Evolutionary conservation across 2,888 invertebrate species (phyloP).

Genomic region (Philopedon plagiatum): DNA sequence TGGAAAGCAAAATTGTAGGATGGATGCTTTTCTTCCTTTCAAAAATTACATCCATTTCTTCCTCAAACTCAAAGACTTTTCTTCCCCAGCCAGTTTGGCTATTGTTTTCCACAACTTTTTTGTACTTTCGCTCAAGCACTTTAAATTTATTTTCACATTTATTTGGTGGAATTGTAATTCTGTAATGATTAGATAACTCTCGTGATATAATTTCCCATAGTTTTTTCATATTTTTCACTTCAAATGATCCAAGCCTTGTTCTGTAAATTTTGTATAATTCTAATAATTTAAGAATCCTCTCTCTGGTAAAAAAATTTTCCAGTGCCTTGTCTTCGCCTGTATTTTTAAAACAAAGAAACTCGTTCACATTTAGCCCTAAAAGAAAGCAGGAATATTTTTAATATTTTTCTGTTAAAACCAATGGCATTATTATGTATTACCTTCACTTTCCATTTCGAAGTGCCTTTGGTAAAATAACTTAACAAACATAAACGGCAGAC

Average conservation of each 20-base stretch:
- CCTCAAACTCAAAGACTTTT: neutral
- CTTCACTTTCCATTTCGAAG: too few relatives aligned
- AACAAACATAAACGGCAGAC: too few relatives aligned
- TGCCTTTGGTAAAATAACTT: too few relatives aligned
- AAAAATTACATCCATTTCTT: neutral
- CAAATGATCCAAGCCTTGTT: neutral
- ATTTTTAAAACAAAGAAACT: neutral
- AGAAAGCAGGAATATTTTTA: too few relatives aligned
- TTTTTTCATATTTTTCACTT: conserved; percentile 6
- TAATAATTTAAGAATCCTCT: neutral
- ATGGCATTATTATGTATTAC: too few relatives aligned
- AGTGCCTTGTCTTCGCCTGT: neutral
- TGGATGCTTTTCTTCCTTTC: neutral
- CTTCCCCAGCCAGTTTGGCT: neutral
- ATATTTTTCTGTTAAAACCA: too few relatives aligned
- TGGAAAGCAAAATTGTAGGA: neutral
- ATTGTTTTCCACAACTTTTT: neutral
- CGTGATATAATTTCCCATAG: neutral
- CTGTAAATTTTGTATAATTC: neutral
- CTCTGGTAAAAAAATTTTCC: neutral
- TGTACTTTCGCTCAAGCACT: neutral
- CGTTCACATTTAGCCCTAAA: neutral
- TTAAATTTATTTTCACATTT: neutral
- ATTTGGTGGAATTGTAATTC: neutral
- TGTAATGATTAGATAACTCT: neutral